These are phyloP conservation scores for Aporophyla nigra DNA, from an alignment of 2,888 invertebrate genomes.

Conservation along the genomic window DNA sequence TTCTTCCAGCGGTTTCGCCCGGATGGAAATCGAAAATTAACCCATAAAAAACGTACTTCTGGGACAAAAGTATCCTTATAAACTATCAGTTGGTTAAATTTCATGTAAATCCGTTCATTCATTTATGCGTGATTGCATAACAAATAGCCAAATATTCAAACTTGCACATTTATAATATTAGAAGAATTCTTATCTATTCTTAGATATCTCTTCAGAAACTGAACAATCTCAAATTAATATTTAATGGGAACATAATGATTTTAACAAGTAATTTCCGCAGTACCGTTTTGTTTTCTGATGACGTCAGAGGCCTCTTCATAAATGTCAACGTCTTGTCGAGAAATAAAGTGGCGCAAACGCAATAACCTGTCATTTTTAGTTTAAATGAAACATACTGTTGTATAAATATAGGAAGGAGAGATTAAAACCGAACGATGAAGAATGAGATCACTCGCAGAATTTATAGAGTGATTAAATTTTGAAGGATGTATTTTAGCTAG, in stretches of 20 bases:
- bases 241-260: slow-evolving; percentile 28
- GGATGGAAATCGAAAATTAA: too few species aligned
- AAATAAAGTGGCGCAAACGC: slow-evolving; percentile 24
- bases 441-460: not conserved
- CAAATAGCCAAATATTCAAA: too few species aligned
- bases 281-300: slow-evolving; percentile 15
- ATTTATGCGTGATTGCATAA: too few species aligned
- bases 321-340: slow-evolving; percentile 34
- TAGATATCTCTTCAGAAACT: not conserved
- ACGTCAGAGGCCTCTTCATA: slow-evolving; percentile 13
- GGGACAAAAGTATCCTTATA: too few species aligned
- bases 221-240: slow-evolving; percentile 10
- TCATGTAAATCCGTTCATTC: too few species aligned
- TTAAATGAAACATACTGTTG: slow-evolving; percentile 45
- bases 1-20: too few species aligned
- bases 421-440: not conserved
- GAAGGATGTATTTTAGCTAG: not conserved
- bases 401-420: slow-evolving; percentile 3
- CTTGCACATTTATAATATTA: too few species aligned
- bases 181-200: not conserved
- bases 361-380: slow-evolving; percentile 40
- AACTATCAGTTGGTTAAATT: too few species aligned
- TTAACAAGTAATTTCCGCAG: slow-evolving; percentile 17
- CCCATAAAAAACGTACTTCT: too few species aligned
- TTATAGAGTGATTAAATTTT: not conserved